Percentiles rank a stretch among this genome's conserved stretches.
Evolutionary conservation across 2,113 vertebrate genomes (phyloP).

Genomic region (Pterophyllum scalare): DNA sequence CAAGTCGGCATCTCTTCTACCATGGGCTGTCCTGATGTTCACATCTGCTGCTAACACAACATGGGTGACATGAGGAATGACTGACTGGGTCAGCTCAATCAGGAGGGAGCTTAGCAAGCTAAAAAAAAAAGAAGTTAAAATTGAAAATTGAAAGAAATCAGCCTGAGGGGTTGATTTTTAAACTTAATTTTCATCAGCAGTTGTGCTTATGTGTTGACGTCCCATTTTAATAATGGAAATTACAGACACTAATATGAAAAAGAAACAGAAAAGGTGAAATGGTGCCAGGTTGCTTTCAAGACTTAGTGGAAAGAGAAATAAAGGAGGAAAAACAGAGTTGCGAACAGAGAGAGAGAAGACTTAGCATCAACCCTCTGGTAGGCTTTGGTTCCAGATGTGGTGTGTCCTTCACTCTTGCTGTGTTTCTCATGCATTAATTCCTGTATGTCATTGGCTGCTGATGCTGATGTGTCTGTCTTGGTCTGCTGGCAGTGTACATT

Average conservation of each 20-base stretch:
- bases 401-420: neutral
- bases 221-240: neutral
- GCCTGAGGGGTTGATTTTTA: neutral
- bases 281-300: neutral
- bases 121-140: neutral
- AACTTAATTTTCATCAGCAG: neutral
- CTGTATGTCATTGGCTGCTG: conserved; percentile 16
- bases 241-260: neutral
- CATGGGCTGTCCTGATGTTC: conserved; percentile 72
- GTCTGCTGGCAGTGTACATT: conserved; percentile 47
- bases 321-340: conserved; percentile 29
- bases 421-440: conserved; percentile 41
- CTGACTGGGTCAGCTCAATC: conserved; percentile 50
- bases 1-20: conserved; percentile 84
- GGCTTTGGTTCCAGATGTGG: conserved; percentile 50
- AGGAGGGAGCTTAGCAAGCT: neutral
- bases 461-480: conserved; percentile 48
- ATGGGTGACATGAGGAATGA: conserved; percentile 47
- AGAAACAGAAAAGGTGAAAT: neutral
- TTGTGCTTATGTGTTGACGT: neutral
- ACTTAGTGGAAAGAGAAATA: conserved; percentile 6
- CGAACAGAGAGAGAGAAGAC: conserved; percentile 20
- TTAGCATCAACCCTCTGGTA: conserved; percentile 45
- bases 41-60: conserved; percentile 84
- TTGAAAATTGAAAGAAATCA: neutral